Percentiles rank a stretch among this genome's conserved stretches.
These are phyloP conservation scores for Xiphophorus couchianus DNA, from an alignment of 2,113 vertebrate species.

Conservation along the genomic window DNA sequence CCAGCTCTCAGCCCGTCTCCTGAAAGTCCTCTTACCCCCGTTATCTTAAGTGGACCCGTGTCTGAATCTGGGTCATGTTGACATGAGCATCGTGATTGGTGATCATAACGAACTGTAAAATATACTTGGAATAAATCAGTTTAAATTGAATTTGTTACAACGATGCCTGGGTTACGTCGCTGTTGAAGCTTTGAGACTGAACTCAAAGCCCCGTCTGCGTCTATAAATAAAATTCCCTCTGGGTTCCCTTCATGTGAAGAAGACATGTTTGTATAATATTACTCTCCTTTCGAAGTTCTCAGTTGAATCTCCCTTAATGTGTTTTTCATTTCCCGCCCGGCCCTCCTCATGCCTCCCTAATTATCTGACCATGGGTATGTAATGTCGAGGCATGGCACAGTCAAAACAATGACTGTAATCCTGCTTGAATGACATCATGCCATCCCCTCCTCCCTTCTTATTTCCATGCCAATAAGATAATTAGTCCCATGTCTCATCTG, in stretches of 20 bases:
- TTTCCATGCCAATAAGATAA: constrained; percentile 70
- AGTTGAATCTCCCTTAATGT: constrained; percentile 22
- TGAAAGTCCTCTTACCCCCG: constrained; percentile 24
- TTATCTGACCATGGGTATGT: constrained; percentile 48
- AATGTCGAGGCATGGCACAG: constrained; percentile 42
- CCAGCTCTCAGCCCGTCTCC: constrained; percentile 45
- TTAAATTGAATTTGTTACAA: constrained; percentile 26
- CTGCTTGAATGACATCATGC: constrained; percentile 56
- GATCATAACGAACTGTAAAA: constrained; percentile 38
- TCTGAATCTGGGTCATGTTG: constrained; percentile 46
- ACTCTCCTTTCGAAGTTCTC: constrained; percentile 15
- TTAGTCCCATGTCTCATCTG: constrained; percentile 73
- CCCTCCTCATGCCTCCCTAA: constrained; percentile 33
- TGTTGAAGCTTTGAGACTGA: constrained; percentile 54
- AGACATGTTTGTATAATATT: constrained; percentile 24
- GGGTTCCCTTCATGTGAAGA: constrained; percentile 33
- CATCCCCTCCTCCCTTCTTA: neutral
- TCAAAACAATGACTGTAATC: constrained; percentile 74
- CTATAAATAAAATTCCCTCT: constrained; percentile 60
- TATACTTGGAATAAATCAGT: constrained; percentile 18
- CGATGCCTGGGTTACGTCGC: constrained; percentile 57
- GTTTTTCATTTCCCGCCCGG: constrained; percentile 28
- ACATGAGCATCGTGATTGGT: constrained; percentile 29
- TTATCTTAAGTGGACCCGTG: constrained; percentile 41
- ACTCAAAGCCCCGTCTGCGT: constrained; percentile 50